Evolutionary conservation across 2,113 vertebrate genomes (phyloP).

Genomic region (Apteryx owenii): DNA sequence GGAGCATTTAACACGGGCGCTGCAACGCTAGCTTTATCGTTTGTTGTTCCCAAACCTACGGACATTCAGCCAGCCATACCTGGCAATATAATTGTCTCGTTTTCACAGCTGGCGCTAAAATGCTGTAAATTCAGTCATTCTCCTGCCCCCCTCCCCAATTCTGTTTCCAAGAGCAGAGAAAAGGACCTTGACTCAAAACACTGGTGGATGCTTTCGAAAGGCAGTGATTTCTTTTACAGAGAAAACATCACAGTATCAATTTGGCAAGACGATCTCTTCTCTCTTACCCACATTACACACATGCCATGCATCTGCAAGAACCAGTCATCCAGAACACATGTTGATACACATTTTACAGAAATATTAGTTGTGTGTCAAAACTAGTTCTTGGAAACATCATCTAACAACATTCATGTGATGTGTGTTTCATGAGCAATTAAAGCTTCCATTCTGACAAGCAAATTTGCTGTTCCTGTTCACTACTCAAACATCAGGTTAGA

Average conservation of each 20-base stretch:
- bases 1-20: slow-evolving; percentile 41
- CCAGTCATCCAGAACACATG: background rate
- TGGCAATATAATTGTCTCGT: background rate
- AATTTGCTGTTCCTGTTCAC: background rate
- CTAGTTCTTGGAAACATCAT: slow-evolving; percentile 36
- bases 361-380: slow-evolving; percentile 31
- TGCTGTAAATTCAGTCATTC: background rate
- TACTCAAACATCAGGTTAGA: background rate
- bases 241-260: background rate
- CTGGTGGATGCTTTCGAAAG: background rate
- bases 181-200: background rate
- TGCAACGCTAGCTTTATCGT: background rate
- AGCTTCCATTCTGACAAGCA: background rate
- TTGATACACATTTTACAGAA: slow-evolving; percentile 44
- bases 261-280: background rate
- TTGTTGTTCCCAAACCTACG: slow-evolving; percentile 34
- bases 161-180: background rate
- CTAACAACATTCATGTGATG: background rate
- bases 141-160: background rate
- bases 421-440: slow-evolving; percentile 51
- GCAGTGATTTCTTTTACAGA: background rate
- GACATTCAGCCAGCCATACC: slow-evolving; percentile 23
- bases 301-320: background rate
- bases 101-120: slow-evolving; percentile 15
- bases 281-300: background rate